phyloP scores from a whole-genome alignment of 2,888 invertebrate species.

The Drosophila histrio region DNA sequence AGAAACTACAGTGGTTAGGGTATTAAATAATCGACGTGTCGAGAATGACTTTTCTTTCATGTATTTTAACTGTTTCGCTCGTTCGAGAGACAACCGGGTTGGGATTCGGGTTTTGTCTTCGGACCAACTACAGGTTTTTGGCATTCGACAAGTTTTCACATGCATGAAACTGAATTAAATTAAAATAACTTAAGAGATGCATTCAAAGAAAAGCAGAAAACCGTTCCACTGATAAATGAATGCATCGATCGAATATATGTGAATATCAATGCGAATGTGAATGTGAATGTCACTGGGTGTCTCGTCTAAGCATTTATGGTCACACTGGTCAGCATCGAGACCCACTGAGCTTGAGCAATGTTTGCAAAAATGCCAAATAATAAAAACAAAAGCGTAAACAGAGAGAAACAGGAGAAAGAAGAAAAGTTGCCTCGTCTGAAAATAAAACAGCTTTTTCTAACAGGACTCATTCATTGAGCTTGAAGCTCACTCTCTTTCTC shows the following conservation, averaged over 20 bases:
- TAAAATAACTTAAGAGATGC: constrained; percentile 55
- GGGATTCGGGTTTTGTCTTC: constrained; percentile 10
- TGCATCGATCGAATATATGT: constrained; percentile 14
- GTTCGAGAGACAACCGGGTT: constrained; percentile 16
- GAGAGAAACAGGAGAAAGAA: background rate
- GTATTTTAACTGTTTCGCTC: constrained; percentile 13
- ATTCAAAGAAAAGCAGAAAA: constrained; percentile 40
- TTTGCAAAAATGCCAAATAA: constrained; percentile 39
- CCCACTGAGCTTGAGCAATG: constrained; percentile 42
- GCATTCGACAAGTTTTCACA: constrained; percentile 72
- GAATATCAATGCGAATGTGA: constrained; percentile 8
- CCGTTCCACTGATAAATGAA: constrained; percentile 28
- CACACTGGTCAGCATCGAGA: constrained; percentile 39
- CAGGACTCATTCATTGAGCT: background rate
- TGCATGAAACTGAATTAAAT: constrained; percentile 70
- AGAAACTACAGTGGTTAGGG: background rate
- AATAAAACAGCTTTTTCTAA: background rate
- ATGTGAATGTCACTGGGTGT: constrained; percentile 19
- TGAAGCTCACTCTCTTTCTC: background rate
- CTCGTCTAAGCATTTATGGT: constrained; percentile 28
- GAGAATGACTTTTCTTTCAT: background rate
- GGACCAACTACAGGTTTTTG: constrained; percentile 39
- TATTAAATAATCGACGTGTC: background rate
- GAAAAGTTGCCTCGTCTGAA: background rate
- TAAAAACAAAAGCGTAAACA: background rate